Evolutionary conservation across 2,888 invertebrate genomes (phyloP).

Genomic region (Yponomeuta evonymella): DNA sequence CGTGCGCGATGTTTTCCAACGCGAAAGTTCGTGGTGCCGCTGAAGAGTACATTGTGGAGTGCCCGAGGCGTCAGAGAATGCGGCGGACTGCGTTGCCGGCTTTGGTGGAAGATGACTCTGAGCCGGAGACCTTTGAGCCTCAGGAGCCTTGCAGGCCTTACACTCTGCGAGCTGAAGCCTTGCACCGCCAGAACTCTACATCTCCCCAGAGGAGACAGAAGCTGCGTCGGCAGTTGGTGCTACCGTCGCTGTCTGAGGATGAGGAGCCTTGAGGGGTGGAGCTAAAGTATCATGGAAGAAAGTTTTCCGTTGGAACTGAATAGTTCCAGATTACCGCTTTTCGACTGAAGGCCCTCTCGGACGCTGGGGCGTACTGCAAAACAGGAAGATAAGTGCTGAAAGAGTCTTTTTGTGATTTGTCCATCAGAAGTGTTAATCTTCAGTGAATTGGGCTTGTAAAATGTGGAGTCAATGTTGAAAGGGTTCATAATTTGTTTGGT

Average conservation of each 20-base stretch:
- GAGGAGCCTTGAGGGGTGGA: slow-evolving; percentile 58
- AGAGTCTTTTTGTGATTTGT: neutral
- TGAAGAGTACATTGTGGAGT: slow-evolving; percentile 28
- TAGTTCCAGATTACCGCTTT: neutral
- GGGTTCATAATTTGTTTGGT: neutral
- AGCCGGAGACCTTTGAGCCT: slow-evolving; percentile 44
- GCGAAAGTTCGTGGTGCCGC: slow-evolving; percentile 25
- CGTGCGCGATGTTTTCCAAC: slow-evolving; percentile 54
- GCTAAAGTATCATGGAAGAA: neutral
- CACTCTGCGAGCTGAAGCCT: slow-evolving; percentile 47
- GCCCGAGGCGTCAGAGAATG: slow-evolving; percentile 46
- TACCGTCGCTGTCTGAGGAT: slow-evolving; percentile 66
- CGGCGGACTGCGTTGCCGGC: slow-evolving; percentile 47
- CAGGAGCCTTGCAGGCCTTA: slow-evolving; percentile 35
- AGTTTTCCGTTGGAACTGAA: neutral
- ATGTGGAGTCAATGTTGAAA: neutral
- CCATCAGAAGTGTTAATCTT: neutral
- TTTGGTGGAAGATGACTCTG: slow-evolving; percentile 53
- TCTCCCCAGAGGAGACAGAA: slow-evolving; percentile 60
- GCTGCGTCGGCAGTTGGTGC: slow-evolving; percentile 54
- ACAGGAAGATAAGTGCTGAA: neutral
- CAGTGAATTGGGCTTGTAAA: neutral
- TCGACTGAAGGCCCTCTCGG: neutral
- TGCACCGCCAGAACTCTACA: slow-evolving; percentile 62
- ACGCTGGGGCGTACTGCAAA: neutral